phyloP scores from a whole-genome alignment of 2,797 vertebrate genomes.

The Nannoperca obscura region DNA sequence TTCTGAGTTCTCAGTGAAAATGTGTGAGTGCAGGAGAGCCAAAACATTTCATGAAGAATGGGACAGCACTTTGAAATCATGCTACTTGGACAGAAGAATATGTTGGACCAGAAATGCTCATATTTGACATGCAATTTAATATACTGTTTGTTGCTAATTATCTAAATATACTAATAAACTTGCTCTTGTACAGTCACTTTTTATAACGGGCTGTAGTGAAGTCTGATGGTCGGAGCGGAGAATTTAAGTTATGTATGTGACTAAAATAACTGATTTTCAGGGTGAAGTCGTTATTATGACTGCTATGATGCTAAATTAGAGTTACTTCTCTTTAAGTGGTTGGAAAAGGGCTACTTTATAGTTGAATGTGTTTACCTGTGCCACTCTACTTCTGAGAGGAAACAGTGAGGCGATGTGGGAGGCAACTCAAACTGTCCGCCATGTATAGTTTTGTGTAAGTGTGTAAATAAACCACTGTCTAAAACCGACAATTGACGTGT shows the following conservation, averaged over 20 bases:
- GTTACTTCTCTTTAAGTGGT: conserved; percentile 41
- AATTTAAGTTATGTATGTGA: conserved; percentile 14
- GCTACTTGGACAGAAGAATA: neutral
- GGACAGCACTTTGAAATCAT: conserved; percentile 10
- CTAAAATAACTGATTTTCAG: conserved; percentile 19
- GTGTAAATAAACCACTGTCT: conserved; percentile 71
- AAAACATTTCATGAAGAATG: conserved; percentile 24
- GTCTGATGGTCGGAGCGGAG: neutral
- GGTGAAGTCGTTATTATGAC: conserved; percentile 15
- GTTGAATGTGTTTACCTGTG: conserved; percentile 35
- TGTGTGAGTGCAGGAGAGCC: conserved; percentile 14
- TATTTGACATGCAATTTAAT: conserved; percentile 7
- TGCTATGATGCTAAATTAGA: conserved; percentile 27
- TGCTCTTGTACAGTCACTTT: neutral
- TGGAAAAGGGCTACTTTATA: conserved; percentile 27
- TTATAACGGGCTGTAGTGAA: neutral
- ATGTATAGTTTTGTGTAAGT: conserved; percentile 56
- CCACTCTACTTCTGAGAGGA: conserved; percentile 46
- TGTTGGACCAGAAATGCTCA: neutral
- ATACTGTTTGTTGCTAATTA: neutral
- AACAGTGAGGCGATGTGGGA: conserved; percentile 59
- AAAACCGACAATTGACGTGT: conserved; percentile 55
- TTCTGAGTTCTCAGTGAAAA: conserved; percentile 26
- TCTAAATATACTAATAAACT: neutral
- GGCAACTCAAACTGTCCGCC: conserved; percentile 47